phyloP scores from a whole-genome alignment of 30 jellyfish, hydroid and myxozoan genomes.

The Turritopsis dohrnii region DNA sequence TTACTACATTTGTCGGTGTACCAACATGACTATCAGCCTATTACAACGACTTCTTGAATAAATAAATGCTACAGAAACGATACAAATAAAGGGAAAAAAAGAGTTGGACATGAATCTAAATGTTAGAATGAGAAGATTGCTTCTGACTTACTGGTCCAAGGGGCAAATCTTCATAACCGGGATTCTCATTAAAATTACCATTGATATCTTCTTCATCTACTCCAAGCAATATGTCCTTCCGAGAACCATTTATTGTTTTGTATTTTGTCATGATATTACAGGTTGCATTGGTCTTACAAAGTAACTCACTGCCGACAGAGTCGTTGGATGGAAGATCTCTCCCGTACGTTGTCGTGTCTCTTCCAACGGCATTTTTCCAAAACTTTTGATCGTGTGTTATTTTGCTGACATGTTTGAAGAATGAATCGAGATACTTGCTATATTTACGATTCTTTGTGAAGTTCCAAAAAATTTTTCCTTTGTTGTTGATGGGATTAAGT shows the following conservation, averaged over 20 bases:
- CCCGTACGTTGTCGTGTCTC: background rate
- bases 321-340: background rate
- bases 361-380: conserved; percentile 9
- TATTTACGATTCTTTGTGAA: conserved; percentile 12
- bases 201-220: background rate
- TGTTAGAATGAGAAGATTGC: background rate
- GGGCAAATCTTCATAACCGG: background rate
- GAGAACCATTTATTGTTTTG: background rate
- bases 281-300: background rate
- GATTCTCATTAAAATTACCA: background rate
- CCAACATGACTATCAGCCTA: too few species aligned
- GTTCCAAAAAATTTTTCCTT: too few species aligned
- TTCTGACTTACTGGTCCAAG: background rate
- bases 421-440: background rate
- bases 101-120: background rate
- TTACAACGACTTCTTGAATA: too few species aligned
- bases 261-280: background rate
- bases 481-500: background rate
- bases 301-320: background rate
- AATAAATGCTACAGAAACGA: too few species aligned
- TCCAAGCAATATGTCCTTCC: background rate
- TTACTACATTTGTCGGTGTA: too few species aligned
- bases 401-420: conserved; percentile 15
- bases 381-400: conserved; percentile 23
- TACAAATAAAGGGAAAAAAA: background rate